Base-by-base conservation (phyloP, 2,113 vertebrate species). In the Nothobranchius furzeri region DNA sequence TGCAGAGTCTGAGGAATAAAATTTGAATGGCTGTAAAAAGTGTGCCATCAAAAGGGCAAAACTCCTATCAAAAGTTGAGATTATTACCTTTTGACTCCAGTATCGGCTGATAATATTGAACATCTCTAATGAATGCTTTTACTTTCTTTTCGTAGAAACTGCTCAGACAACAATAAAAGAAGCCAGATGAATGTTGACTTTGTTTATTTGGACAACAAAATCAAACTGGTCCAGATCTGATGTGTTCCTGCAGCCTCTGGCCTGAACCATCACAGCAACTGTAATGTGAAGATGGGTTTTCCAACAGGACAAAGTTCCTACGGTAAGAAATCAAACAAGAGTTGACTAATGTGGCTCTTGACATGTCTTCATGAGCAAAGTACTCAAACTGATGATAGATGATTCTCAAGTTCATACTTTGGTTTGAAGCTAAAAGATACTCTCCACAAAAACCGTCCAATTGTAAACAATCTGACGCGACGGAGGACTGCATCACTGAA, bases 141-240 rank as follows among this genome's bases (percentile, higher is more conserved):
- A 20, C 20, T 20, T 20, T 20, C 20, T 20, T 20, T 20, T 20
- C 30, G 4, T 6, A 48, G 14, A 48, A 48, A 7, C 52, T 40
- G 54, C 52, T 20, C 30, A 42, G 7, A 9, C 20, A 7, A 47
- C 0, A 2, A 45, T 1, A 12, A 36, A 43, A 20, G 0, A 35
- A 57, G 42, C 25, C 24, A 36, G 25, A 65, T 17, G 11, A 46
- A 65, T 30, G 12, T 14, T 67, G 43, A 55, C 54, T 49, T 42
- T 57, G 17, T 42, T 58, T 68, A 45, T 15, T 56, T 25, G 9
- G 52, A 13, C 13, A 17, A 66, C 13, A 20, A n/a, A 50, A 36
- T 45, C 5, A 36, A 49, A 37, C 3, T 35, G 8, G 46, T 56
- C 56, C 12, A n/a, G 12, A 56, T 36, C 52, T 36, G 43, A 20